These are phyloP conservation scores for Sialis lutaria DNA, from an alignment of 2,888 invertebrate genomes.

Conservation along the genomic window DNA sequence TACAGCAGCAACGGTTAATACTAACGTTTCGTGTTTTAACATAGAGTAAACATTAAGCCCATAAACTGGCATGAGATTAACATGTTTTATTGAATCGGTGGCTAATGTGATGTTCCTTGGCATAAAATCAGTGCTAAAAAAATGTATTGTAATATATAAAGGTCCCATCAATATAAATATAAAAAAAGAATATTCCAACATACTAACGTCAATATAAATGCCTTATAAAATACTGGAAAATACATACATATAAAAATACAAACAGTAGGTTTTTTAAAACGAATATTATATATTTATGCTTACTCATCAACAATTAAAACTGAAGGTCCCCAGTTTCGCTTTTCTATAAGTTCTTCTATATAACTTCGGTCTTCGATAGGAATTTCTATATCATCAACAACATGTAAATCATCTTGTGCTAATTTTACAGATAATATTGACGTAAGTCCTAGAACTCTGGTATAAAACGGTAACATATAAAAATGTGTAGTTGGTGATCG, in stretches of 20 bases:
- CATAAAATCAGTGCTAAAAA: slow-evolving; percentile 64
- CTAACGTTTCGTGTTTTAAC: slow-evolving; percentile 87
- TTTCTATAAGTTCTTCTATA: slow-evolving; percentile 60
- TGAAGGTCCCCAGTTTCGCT: slow-evolving; percentile 90
- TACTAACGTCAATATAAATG: not conserved
- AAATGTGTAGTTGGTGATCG: slow-evolving; percentile 80
- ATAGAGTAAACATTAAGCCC: slow-evolving; percentile 93
- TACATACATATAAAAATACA: not conserved
- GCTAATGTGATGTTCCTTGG: slow-evolving; percentile 78
- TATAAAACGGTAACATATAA: slow-evolving; percentile 76
- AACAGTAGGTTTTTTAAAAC: slow-evolving; percentile 2
- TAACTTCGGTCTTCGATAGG: slow-evolving; percentile 66
- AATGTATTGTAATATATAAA: slow-evolving; percentile 5
- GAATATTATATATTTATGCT: slow-evolving; percentile 20
- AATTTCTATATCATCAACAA: slow-evolving; percentile 73
- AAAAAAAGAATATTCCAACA: not conserved
- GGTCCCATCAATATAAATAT: not conserved
- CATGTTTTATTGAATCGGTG: slow-evolving; percentile 55
- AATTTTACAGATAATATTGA: slow-evolving; percentile 77
- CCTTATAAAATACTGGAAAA: not conserved
- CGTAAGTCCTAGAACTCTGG: slow-evolving; percentile 63
- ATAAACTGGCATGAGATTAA: slow-evolving; percentile 91
- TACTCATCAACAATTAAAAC: slow-evolving; percentile 86
- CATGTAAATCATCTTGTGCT: slow-evolving; percentile 87
- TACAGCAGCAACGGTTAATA: slow-evolving; percentile 70